These are phyloP conservation scores for Lepus timidus DNA, from an alignment of 2,113 vertebrate genomes.

Conservation along the genomic window DNA sequence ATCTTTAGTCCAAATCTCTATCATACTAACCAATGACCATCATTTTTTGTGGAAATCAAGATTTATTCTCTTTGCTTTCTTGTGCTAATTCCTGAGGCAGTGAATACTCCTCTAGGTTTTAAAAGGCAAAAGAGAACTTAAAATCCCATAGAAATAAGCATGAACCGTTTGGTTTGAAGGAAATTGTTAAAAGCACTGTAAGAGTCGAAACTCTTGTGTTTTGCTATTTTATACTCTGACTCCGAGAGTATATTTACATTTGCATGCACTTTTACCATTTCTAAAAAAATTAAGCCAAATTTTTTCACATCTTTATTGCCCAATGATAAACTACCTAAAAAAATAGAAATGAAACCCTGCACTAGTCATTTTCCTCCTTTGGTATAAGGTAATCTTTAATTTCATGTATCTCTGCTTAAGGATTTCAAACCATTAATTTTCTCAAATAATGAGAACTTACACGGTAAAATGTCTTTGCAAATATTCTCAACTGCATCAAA, in stretches of 20 bases:
- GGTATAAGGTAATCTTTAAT: neutral
- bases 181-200: neutral
- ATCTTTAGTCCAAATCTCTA: neutral
- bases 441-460: neutral
- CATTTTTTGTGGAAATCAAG: neutral
- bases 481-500: constrained; percentile 33
- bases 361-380: neutral
- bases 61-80: constrained; percentile 2
- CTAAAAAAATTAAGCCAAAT: constrained; percentile 18
- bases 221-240: neutral
- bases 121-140: neutral
- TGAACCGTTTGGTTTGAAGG: neutral
- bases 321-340: neutral
- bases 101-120: neutral
- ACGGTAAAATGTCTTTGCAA: neutral
- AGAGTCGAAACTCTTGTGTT: neutral
- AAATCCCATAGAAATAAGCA: constrained; percentile 24
- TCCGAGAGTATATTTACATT: neutral
- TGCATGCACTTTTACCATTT: neutral
- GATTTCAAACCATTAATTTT: neutral
- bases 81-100: neutral
- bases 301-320: neutral
- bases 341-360: neutral
- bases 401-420: neutral
- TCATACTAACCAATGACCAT: neutral